phyloP scores from a whole-genome alignment of 2,888 invertebrate genomes.

The Chymomyza caudatula region DNA sequence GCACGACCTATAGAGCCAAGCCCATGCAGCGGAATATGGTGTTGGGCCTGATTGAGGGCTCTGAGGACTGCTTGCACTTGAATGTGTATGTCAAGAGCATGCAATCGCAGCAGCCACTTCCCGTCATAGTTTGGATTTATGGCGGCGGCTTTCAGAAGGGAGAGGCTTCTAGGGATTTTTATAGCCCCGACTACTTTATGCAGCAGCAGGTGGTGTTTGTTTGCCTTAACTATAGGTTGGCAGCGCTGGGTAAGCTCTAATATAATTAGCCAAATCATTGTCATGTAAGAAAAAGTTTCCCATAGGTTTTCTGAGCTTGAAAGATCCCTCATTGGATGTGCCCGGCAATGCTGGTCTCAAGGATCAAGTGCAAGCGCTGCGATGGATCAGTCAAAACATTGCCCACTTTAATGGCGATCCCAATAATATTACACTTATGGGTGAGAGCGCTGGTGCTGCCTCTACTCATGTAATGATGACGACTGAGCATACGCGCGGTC shows the following conservation, averaged over 20 bases:
- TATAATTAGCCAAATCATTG: not conserved
- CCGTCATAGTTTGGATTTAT: constrained; percentile 79
- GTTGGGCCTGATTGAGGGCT: constrained; percentile 73
- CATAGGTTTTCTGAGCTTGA: constrained; percentile 79
- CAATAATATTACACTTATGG: constrained; percentile 79
- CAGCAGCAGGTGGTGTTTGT: constrained; percentile 78
- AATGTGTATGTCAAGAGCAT: constrained; percentile 77
- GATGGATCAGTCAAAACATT: constrained; percentile 79
- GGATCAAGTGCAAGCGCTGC: constrained; percentile 79
- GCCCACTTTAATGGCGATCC: constrained; percentile 79
- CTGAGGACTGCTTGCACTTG: constrained; percentile 80
- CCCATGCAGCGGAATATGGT: constrained; percentile 74
- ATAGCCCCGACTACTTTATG: constrained; percentile 79
- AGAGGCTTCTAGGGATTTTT: constrained; percentile 75
- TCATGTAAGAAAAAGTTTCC: no score
- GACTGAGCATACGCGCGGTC: constrained; percentile 77
- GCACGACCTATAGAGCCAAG: constrained; percentile 68
- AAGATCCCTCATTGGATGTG: constrained; percentile 78
- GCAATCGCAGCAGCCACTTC: constrained; percentile 52
- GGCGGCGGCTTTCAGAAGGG: constrained; percentile 79
- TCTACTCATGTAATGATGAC: constrained; percentile 78
- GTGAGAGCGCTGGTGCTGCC: constrained; percentile 79
- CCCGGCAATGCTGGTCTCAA: constrained; percentile 80
- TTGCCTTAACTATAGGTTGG: constrained; percentile 78
- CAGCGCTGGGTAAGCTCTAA: constrained; percentile 74